Conservation (phyloP, 2,113 vertebrate genomes). For the Upupa epops region DNA sequence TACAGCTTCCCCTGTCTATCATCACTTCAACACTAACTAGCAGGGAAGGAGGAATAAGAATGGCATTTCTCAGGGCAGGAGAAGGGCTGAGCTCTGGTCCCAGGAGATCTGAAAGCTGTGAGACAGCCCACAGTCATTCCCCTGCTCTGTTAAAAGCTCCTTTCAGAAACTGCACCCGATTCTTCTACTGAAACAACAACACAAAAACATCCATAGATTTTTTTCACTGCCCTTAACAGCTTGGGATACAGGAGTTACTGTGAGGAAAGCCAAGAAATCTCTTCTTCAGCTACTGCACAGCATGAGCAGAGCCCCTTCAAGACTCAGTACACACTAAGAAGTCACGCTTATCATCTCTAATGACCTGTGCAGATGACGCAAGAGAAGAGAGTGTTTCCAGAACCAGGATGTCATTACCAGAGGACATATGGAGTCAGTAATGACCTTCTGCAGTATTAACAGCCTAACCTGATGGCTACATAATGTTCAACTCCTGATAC, state of each 20-base stretch:
- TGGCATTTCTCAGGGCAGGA: background rate
- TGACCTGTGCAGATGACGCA: background rate
- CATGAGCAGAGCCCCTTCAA: constrained; percentile 20
- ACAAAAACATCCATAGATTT: background rate
- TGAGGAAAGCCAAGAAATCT: background rate
- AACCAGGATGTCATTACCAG: constrained; percentile 17
- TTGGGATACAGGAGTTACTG: background rate
- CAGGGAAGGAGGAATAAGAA: background rate
- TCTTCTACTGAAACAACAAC: background rate
- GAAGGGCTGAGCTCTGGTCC: background rate
- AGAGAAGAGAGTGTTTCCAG: background rate
- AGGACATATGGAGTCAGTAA: background rate
- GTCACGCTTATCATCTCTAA: constrained; percentile 1
- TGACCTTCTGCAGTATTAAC: constrained; percentile 13
- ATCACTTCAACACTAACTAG: background rate
- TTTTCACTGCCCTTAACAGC: background rate
- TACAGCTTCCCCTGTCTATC: background rate
- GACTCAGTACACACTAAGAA: background rate
- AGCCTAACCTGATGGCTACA: background rate
- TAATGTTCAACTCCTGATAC: background rate
- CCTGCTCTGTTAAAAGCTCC: background rate
- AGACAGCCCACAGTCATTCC: background rate
- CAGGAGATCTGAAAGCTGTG: background rate
- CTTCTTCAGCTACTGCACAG: background rate
- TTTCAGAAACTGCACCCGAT: background rate